Base-by-base conservation (phyloP, 2,113 vertebrate species). In the Triplophysa siluroides region DNA sequence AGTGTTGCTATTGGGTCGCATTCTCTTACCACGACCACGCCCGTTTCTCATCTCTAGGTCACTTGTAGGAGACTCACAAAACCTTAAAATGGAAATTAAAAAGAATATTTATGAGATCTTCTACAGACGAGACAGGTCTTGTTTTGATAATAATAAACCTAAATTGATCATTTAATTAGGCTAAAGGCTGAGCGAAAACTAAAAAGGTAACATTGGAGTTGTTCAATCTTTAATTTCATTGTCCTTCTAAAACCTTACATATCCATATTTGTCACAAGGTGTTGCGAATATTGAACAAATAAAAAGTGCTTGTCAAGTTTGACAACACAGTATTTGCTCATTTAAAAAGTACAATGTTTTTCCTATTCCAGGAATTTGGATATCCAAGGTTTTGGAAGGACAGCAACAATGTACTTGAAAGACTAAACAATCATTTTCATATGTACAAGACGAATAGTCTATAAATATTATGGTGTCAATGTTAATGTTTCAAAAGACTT, bases 31-130 rank as follows among this genome's bases (percentile, higher is more conserved):
- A 84, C 98, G 91, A 47, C 98, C 98, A 19, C 98, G 95, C 21
- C 96, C 97, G 0, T 98, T 98, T 77, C 97, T 95, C 96, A 99
- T 99, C 87, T 99, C 98, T 82, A 99, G 88, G 88, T 99, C 98
- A 60, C 98, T 99, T 83, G 97, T 99, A 1, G 98, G 98, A 33
- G 98, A 99, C 91, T 99, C 98, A 29, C 98, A 99, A 91, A 99
- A 99, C 92, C 98, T 99, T 58, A 58, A 13, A 78, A 4, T 65
- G 2, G 80, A 63, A 24, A 23, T 67, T 78, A 12, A 19, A 87
- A 65, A 79, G 33, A 61, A 23, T 47, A 43, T 0, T 68, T 33
- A 11, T 29, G n/a, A 67, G 43, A 23, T 29, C 2, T 56, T 21
- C 45, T 61, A 47, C 19, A 29, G 24, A 74, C 3, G 19, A 11